These are phyloP conservation scores for Watsonalla cultraria DNA, from an alignment of 2,888 invertebrate genomes.

Conservation along the genomic window DNA sequence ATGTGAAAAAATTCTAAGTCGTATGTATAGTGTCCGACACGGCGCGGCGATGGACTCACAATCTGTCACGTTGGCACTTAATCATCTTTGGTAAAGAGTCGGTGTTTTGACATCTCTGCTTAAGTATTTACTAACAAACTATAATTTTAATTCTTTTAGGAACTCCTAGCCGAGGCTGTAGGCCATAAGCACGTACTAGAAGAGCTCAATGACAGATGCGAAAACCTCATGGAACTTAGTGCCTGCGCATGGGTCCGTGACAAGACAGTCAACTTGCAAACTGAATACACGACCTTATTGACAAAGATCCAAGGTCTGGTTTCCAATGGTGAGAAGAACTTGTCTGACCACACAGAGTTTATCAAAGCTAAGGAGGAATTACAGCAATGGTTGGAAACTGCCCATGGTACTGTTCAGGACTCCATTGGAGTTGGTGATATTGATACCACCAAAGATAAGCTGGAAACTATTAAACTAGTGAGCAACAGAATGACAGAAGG, in stretches of 20 bases:
- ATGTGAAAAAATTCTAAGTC: too few species aligned
- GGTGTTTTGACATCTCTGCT: too few species aligned
- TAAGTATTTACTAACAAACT: too few species aligned
- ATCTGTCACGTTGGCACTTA: too few species aligned
- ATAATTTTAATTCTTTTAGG: too few species aligned
- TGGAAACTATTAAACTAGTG: constrained; percentile 87
- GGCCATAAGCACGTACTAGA: constrained; percentile 88
- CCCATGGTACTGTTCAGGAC: constrained; percentile 89
- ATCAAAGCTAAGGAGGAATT: constrained; percentile 90
- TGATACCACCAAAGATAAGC: constrained; percentile 86
- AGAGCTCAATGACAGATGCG: constrained; percentile 91
- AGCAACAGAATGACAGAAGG: constrained; percentile 88
- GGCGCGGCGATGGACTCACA: too few species aligned
- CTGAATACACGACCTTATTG: constrained; percentile 87
- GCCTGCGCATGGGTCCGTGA: constrained; percentile 92
- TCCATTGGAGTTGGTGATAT: constrained; percentile 90
- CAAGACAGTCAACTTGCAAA: constrained; percentile 90
- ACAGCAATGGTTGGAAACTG: constrained; percentile 89
- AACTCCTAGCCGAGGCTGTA: constrained; percentile 86
- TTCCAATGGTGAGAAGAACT: constrained; percentile 91
- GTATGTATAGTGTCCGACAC: background rate
- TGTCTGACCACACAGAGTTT: constrained; percentile 95
- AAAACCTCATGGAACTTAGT: constrained; percentile 90
- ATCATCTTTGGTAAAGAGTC: background rate
- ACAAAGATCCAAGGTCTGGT: constrained; percentile 89